Evolutionary conservation across 2,888 invertebrate species (phyloP).

Genomic region (Syrphus vitripennis): DNA sequence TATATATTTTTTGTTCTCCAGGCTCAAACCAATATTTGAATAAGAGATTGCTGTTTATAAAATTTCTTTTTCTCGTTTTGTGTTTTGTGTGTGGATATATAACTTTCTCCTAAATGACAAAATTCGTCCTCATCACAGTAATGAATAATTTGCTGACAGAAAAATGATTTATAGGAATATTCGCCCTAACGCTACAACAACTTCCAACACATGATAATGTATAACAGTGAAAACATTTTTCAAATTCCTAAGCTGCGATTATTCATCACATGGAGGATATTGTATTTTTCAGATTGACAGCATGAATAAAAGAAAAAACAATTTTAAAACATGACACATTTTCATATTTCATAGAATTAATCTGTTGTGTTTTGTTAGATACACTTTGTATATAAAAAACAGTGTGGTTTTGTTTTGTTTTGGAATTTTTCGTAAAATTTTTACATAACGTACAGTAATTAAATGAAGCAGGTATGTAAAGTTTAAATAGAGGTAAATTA

Average conservation of each 20-base stretch:
- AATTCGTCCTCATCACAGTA: background rate
- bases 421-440: too few relatives aligned
- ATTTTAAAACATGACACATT: background rate
- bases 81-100: background rate
- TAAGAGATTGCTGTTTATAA: background rate
- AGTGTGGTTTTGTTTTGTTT: too few relatives aligned
- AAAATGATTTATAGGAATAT: conserved; percentile 1
- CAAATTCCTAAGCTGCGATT: conserved; percentile 16
- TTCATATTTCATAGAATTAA: conserved; percentile 30
- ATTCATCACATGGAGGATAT: conserved; percentile 15
- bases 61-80: background rate
- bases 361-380: conserved; percentile 19
- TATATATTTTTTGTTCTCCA: too few relatives aligned
- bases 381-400: background rate
- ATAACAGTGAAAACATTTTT: conserved; percentile 8
- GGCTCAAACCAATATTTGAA: too few relatives aligned
- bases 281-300: conserved; percentile 7
- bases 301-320: background rate
- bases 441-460: too few relatives aligned
- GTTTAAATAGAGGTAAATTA: too few relatives aligned
- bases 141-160: conserved; percentile 4
- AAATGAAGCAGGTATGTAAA: too few relatives aligned
- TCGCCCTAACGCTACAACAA: background rate
- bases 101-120: background rate
- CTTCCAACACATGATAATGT: background rate